These are phyloP conservation scores for Zygothrica quintamaculata DNA, from an alignment of 2,888 invertebrate genomes.

Conservation along the genomic window DNA sequence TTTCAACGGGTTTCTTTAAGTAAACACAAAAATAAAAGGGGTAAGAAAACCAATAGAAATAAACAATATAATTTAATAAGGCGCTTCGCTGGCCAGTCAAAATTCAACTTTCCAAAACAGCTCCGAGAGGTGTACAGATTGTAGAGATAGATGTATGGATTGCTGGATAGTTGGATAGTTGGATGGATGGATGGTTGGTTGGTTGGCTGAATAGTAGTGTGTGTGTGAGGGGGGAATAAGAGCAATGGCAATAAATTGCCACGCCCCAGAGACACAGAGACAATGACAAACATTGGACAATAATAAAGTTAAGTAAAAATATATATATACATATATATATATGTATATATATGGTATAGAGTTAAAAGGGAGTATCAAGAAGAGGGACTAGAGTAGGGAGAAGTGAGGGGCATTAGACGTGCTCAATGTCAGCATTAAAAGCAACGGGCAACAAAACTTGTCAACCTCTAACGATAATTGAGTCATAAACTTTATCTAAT, in stretches of 20 bases:
- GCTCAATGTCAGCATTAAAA: slow-evolving; percentile 72
- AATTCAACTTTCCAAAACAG: slow-evolving; percentile 43
- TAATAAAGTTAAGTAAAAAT: slow-evolving; percentile 19
- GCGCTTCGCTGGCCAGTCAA: slow-evolving; percentile 36
- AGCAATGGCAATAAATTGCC: slow-evolving; percentile 50
- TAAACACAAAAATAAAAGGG: neutral
- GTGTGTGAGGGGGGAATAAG: slow-evolving; percentile 7
- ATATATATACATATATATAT: no score
- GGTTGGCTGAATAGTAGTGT: slow-evolving; percentile 23
- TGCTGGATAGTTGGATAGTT: slow-evolving; percentile 3
- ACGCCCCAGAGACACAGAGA: slow-evolving; percentile 42
- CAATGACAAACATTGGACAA: slow-evolving; percentile 29
- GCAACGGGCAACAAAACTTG: slow-evolving; percentile 65
- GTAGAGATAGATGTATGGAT: slow-evolving; percentile 8
- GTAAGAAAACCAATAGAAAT: neutral
- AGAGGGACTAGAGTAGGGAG: no score
- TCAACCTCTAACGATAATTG: slow-evolving; percentile 76
- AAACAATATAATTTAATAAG: slow-evolving; percentile 17
- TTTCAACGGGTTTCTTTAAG: neutral
- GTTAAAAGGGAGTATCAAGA: no score
- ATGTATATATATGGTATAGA: neutral
- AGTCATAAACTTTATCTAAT: slow-evolving; percentile 79
- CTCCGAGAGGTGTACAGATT: slow-evolving; percentile 29
- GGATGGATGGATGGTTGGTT: slow-evolving; percentile 16
- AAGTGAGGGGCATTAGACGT: neutral